A percentile compares a stretch with the other conserved stretches of the same genome.
Conservation (phyloP, 23 tunicate species). For the Ascidia mentula region DNA sequence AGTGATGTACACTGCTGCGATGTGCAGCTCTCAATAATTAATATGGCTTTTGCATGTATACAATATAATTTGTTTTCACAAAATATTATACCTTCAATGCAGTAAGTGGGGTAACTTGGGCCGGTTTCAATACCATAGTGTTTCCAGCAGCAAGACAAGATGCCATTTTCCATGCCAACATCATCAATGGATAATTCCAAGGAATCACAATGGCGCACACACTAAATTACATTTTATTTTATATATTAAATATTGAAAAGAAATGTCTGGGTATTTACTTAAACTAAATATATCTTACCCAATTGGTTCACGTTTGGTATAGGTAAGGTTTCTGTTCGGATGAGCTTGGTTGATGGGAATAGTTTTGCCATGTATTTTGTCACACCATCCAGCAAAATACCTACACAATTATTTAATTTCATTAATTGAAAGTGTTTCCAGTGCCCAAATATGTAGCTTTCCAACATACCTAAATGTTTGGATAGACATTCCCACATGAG, state of each 20-base stretch:
- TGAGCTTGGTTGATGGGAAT: constrained; percentile 93
- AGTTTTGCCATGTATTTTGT: constrained; percentile 93
- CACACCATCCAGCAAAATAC: constrained; percentile 98
- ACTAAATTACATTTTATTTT: constrained; percentile 7
- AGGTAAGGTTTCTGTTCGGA: constrained; percentile 88
- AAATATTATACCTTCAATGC: constrained; percentile 94
- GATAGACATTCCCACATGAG: constrained; percentile 95
- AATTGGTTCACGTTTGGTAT: constrained; percentile 88
- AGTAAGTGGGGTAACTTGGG: constrained; percentile 94
- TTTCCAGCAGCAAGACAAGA: constrained; percentile 96
- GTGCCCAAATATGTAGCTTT: not conserved
- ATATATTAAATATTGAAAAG: not conserved
- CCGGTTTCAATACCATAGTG: constrained; percentile 94
- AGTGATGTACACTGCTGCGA: too few species aligned
- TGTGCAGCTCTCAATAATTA: too few species aligned
- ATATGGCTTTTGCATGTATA: too few species aligned
- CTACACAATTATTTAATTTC: constrained; percentile 20
- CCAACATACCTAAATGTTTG: constrained; percentile 83
- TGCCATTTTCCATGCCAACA: constrained; percentile 99
- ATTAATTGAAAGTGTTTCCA: not conserved
- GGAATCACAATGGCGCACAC: constrained; percentile 97
- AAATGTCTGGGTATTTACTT: not conserved
- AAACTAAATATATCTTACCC: constrained; percentile 48
- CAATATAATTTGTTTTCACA: not conserved
- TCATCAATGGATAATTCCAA: constrained; percentile 97